Evolutionary conservation across 2,797 vertebrate genomes (phyloP).

Genomic region (Eupleurogrammus muticus): DNA sequence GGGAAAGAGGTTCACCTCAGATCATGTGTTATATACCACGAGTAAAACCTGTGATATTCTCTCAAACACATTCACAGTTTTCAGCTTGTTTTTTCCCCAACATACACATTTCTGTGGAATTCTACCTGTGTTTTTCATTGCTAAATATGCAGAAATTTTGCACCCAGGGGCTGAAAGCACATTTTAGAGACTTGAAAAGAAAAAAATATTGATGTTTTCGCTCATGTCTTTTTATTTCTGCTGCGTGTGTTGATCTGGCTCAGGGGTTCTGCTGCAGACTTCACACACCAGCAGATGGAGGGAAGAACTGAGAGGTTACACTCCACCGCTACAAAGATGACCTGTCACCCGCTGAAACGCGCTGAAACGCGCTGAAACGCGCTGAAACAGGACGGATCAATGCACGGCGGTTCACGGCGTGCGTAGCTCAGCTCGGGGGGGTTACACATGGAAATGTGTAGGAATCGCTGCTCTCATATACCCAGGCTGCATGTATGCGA

Average conservation of each 20-base stretch:
- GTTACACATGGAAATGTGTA: constrained; percentile 72
- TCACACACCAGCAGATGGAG: constrained; percentile 82
- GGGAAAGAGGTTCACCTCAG: neutral
- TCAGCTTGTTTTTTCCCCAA: constrained; percentile 42
- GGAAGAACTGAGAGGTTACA: constrained; percentile 78
- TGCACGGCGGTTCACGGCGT: too few species aligned
- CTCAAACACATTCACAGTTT: neutral
- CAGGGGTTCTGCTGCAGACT: constrained; percentile 79
- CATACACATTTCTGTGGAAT: constrained; percentile 31
- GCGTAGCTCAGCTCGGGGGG: too few species aligned
- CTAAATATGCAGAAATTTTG: constrained; percentile 63
- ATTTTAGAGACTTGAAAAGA: constrained; percentile 69
- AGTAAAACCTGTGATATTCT: constrained; percentile 3
- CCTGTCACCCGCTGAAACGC: constrained; percentile 75
- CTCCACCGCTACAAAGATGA: constrained; percentile 78
- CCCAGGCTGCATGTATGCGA: constrained; percentile 57
- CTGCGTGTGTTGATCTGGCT: constrained; percentile 77
- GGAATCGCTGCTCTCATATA: constrained; percentile 58
- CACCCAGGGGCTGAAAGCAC: constrained; percentile 70
- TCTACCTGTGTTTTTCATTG: constrained; percentile 40
- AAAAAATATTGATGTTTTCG: constrained; percentile 71
- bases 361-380: constrained; percentile 56
- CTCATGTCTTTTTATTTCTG: constrained; percentile 67
- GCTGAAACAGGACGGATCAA: too few species aligned
- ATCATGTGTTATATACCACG: neutral